These are phyloP conservation scores for Drosophila sturtevanti DNA, from an alignment of 1,140 invertebrate species.

Conservation along the genomic window DNA sequence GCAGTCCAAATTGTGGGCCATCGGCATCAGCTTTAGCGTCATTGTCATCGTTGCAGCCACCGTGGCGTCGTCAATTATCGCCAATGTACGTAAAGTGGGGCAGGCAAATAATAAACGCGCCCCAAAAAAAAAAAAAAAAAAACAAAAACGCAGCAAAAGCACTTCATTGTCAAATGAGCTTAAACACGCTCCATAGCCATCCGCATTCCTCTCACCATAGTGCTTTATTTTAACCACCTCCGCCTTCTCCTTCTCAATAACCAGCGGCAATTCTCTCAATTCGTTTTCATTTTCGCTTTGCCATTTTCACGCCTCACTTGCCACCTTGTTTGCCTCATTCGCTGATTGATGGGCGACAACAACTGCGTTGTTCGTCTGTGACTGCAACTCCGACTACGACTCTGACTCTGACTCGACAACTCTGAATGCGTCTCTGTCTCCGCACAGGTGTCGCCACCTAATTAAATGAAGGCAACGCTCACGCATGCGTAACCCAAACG, in stretches of 20 bases:
- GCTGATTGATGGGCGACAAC: slow-evolving; percentile 73
- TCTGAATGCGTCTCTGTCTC: slow-evolving; percentile 12
- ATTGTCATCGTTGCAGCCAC: slow-evolving; percentile 67
- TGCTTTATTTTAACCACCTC: not conserved
- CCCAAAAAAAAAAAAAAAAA: slow-evolving; percentile 49
- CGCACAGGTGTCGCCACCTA: slow-evolving; percentile 74
- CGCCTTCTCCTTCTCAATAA: slow-evolving; percentile 6
- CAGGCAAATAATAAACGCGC: slow-evolving; percentile 77
- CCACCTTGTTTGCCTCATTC: slow-evolving; percentile 61
- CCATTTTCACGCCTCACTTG: slow-evolving; percentile 75
- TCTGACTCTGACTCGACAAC: slow-evolving; percentile 18
- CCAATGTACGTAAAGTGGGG: slow-evolving; percentile 69
- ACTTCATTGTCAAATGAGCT: slow-evolving; percentile 78
- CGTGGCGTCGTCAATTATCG: slow-evolving; percentile 79
- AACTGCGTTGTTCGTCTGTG: slow-evolving; percentile 28
- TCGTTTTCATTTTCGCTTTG: slow-evolving; percentile 47
- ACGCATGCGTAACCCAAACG: slow-evolving; percentile 74
- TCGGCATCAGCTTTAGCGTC: slow-evolving; percentile 13
- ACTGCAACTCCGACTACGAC: slow-evolving; percentile 27
- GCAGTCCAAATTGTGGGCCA: slow-evolving; percentile 64
- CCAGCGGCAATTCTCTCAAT: slow-evolving; percentile 5
- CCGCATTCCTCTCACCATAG: slow-evolving; percentile 1
- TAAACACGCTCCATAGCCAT: slow-evolving; percentile 58
- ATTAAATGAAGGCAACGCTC: slow-evolving; percentile 78
- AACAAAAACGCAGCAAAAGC: slow-evolving; percentile 27